A percentile compares a stretch with the other conserved stretches of the same genome.
phyloP scores from a whole-genome alignment of 2,888 invertebrate species.

The Halictus ligatus region DNA sequence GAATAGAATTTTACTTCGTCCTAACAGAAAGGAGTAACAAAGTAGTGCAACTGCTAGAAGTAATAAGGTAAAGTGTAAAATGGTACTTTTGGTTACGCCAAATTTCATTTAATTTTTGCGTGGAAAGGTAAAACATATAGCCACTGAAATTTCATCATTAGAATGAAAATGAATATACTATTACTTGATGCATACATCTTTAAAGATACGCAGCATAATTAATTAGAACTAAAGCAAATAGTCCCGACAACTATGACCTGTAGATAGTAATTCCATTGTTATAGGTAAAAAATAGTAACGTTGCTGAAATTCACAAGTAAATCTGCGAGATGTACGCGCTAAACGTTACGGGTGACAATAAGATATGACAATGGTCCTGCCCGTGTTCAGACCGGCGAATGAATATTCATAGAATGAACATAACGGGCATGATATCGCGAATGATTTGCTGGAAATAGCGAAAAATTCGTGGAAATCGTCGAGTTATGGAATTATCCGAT shows the following conservation, averaged over 20 bases:
- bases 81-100: no score
- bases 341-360: background rate
- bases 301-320: background rate
- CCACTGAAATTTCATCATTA: no score
- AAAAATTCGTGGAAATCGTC: background rate
- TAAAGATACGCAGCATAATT: background rate
- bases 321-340: background rate
- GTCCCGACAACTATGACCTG: background rate
- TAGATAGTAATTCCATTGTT: background rate
- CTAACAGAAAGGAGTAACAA: no score
- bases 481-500: background rate
- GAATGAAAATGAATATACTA: no score
- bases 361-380: background rate
- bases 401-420: background rate
- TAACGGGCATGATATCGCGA: background rate
- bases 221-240: background rate
- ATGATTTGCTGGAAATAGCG: no score
- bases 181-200: no score
- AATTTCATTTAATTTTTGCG: no score
- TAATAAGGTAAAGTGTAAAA: no score
- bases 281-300: background rate
- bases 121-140: no score
- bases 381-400: background rate
- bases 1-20: no score
- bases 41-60: no score